Base-by-base conservation (phyloP, 2,888 invertebrate species). In the Syritta pipiens region DNA sequence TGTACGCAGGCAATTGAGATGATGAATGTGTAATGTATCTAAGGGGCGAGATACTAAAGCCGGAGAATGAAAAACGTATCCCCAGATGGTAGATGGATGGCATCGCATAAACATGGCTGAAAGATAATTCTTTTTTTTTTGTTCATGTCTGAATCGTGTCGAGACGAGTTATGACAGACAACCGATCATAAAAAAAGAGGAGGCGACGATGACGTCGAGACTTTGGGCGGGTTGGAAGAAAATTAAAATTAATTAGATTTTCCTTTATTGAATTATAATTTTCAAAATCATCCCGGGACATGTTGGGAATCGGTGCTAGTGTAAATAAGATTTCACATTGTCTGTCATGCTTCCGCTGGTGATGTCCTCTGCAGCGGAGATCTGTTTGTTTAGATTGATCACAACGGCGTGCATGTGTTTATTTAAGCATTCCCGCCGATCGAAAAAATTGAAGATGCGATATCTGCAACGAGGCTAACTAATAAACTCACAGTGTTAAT, bases 201-300 rank as follows among this genome's bases (percentile, higher is more conserved):
- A n/a, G n/a, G 28, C 28, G n/a, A 9, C 6, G 28, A 28, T 14
- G 37, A n/a, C 42, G 46, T 28, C 12, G 12, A 26, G 44, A 30
- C 14, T 19, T 32, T 32, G 24, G 28, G 30, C 57, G 4, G 20
- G 57, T 42, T 28, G 48, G 24, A 67, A 55, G 32, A 57, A 79
- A 74, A 79, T 74, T 72, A 49, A 79, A 72, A 51, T 62, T 79
- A 79, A 79, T 79, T 79, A 79, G 51, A 49, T 74, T 30, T 32
- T 57, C 30, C 65, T 44, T 67, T 74, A 79, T 79, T 79, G 79
- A 79, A 79, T 79, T 79, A 72, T 74, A 62, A 79, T 79, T 57
- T 63, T 44, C 37, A 24, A 67, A 67, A 44, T 57, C 20, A 20
- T 59, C 46, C 76, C 14, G 1, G 37, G n/a, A n/a, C 32, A 32